Evolutionary conservation across 1,140 invertebrate genomes (phyloP).

Genomic region (Megathymus violae): DNA sequence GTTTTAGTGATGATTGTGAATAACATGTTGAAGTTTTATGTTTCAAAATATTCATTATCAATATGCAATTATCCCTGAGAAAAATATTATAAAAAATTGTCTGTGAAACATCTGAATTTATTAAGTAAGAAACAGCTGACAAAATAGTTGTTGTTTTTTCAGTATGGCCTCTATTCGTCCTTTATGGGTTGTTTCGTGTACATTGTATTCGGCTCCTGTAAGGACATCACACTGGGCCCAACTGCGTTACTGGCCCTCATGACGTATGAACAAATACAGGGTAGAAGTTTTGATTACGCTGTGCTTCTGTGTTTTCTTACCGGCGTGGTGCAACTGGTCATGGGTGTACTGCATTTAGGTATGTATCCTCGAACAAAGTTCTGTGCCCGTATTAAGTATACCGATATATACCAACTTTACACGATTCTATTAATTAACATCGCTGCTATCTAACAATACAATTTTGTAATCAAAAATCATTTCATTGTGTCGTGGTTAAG

Average conservation of each 20-base stretch:
- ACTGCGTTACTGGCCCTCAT: slow-evolving; percentile 93
- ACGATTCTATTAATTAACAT: too few species aligned
- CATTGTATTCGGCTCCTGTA: slow-evolving; percentile 94
- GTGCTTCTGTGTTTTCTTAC: slow-evolving; percentile 93
- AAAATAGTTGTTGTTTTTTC: slow-evolving; percentile 71
- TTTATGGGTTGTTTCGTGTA: slow-evolving; percentile 97
- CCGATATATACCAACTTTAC: too few species aligned
- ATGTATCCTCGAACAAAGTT: too few species aligned
- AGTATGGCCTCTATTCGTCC: slow-evolving; percentile 96
- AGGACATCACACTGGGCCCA: slow-evolving; percentile 95
- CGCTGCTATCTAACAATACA: too few species aligned
- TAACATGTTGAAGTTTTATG: not conserved
- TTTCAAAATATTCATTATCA: not conserved
- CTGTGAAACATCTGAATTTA: too few species aligned
- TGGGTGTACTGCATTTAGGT: slow-evolving; percentile 93
- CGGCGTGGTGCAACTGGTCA: slow-evolving; percentile 92
- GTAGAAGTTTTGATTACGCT: slow-evolving; percentile 90
- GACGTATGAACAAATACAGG: slow-evolving; percentile 89
- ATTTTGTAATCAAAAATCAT: too few species aligned
- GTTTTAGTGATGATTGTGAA: too few species aligned
- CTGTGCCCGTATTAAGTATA: too few species aligned
- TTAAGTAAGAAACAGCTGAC: not conserved
- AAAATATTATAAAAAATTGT: slow-evolving; percentile 10
- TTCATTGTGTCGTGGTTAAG: too few species aligned
- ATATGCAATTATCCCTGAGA: not conserved